phyloP scores from a whole-genome alignment of 1,140 invertebrate genomes.

The Heterodera schachtii region DNA sequence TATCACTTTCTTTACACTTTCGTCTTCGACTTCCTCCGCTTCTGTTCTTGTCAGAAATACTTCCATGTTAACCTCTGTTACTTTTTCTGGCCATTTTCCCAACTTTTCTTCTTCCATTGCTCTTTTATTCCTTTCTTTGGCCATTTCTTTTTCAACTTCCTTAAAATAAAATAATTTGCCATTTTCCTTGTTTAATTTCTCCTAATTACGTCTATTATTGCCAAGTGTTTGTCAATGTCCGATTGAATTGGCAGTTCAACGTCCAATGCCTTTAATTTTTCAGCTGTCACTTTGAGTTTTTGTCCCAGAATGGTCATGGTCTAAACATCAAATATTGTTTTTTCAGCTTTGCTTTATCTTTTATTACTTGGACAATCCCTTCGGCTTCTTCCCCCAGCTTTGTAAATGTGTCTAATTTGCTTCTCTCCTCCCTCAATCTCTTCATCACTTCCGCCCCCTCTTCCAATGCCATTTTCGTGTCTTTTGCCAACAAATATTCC shows the following conservation, averaged over 20 bases:
- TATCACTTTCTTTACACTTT: background rate
- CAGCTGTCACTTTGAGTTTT: background rate
- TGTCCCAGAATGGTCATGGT: background rate
- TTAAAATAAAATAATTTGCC: background rate
- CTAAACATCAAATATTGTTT: background rate
- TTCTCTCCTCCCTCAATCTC: background rate
- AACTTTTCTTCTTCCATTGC: background rate
- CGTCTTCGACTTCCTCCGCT: background rate
- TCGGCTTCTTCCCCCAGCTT: background rate
- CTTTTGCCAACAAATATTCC: background rate
- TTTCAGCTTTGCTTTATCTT: background rate
- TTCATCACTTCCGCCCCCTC: conserved; percentile 1
- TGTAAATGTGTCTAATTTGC: background rate
- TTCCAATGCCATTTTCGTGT: background rate
- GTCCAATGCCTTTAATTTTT: background rate
- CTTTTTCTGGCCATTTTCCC: background rate
- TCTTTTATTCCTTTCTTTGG: background rate
- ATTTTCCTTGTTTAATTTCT: background rate
- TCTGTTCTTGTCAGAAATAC: background rate
- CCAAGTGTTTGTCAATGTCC: background rate
- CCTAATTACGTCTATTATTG: background rate
- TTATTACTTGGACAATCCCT: background rate
- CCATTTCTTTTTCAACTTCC: background rate
- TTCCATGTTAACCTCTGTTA: background rate
- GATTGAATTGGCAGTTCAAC: background rate